Base-by-base conservation (phyloP, 2,113 vertebrate genomes). In the Archocentrus centrarchus region DNA sequence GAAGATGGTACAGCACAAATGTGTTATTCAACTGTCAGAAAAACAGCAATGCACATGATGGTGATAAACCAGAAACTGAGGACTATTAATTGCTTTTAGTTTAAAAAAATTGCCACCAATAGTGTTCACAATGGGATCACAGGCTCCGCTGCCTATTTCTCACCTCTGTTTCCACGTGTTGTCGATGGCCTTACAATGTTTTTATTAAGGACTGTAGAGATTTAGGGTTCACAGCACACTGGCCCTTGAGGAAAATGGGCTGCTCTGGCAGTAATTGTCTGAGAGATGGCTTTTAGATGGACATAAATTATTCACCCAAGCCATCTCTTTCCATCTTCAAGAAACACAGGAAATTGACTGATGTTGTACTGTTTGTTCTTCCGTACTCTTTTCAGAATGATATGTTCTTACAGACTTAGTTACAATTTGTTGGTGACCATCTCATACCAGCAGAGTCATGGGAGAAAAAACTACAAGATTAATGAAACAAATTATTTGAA, bases 271-370 rank as follows among this genome's bases (percentile, higher is more conserved):
- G 63, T 78, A 83, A 86, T 59, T 73, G 80, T 22, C 70, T 86
- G 80, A 83, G 81, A 89, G 81, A 75, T 75, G 63, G 81, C 84
- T 89, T 81, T 83, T 84, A 80, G 77, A 75, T 59, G 32, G 55
- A 63, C 77, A 89, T 86, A 35, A 89, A 89, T 89, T 84, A 86
- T 89, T 89, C 84, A 86, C 30, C 59, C 3, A 1, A 59, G 22
- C 59, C 70, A 77, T 81, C 27, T 66, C 39, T 37, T 77, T 80
- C 82, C 59, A 62, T 81, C 73, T 39, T 50, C 17, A 14, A 81
- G 44, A 81, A 41, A 59, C 3, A 3, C 35, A 60, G 81, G 61
- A 87, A 66, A 80, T n/a, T 57, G 60, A 79, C 85, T 86, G 17
- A 39, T 78, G 75, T 58, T 24, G 70, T 75, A 58, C 47, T 60